phyloP scores from a whole-genome alignment of 2,888 invertebrate genomes.

The Rhagium mordax region DNA sequence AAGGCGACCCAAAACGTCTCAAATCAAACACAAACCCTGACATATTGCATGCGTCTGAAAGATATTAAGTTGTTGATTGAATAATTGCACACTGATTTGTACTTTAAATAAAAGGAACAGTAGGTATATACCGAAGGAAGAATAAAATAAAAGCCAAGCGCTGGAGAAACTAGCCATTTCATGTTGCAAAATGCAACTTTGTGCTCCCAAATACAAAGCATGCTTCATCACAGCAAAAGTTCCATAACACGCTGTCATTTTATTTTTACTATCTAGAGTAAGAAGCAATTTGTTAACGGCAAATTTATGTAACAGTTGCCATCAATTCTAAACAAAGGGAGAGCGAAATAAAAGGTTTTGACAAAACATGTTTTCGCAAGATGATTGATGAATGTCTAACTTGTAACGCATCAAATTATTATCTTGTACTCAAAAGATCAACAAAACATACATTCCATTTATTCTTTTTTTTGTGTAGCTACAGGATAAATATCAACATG shows the following conservation, averaged over 20 bases:
- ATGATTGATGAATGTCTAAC: constrained; percentile 25
- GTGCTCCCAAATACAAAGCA: too few relatives aligned
- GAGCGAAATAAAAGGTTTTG: constrained; percentile 13
- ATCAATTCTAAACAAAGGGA: constrained; percentile 14
- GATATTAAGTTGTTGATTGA: too few relatives aligned
- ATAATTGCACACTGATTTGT: too few relatives aligned
- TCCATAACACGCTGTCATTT: neutral
- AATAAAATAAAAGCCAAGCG: too few relatives aligned
- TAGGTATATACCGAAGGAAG: too few relatives aligned
- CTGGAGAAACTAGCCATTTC: too few relatives aligned
- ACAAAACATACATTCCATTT: constrained; percentile 20
- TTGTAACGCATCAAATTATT: constrained; percentile 14
- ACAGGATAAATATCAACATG: constrained; percentile 5
- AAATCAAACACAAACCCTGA: neutral
- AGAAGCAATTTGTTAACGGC: constrained; percentile 13
- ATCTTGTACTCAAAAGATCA: constrained; percentile 20
- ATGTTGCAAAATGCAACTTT: too few relatives aligned
- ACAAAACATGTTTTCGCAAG: constrained; percentile 21
- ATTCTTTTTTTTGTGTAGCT: constrained; percentile 15
- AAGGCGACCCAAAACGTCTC: neutral
- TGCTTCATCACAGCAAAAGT: too few relatives aligned
- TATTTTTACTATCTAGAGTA: constrained; percentile 9
- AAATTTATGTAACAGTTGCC: constrained; percentile 18
- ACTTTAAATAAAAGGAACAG: too few relatives aligned
- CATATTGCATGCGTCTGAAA: too few relatives aligned